Base-by-base conservation (phyloP, 2,797 vertebrate species). In the Nasua narica region DNA sequence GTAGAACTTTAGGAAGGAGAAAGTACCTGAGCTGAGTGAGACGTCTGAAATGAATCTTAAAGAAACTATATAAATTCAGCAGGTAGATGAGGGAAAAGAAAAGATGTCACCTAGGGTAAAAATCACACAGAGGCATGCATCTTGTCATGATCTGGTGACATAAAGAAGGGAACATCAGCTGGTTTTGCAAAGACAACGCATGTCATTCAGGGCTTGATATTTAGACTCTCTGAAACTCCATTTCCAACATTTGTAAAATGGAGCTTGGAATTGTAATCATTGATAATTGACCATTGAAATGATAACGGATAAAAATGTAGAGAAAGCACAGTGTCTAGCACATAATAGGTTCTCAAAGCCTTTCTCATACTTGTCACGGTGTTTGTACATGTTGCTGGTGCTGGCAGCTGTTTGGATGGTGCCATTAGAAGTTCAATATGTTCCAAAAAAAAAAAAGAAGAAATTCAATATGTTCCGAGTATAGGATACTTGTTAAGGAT, bases 101-200 rank as follows among this genome's bases (percentile, higher is more conserved):
- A 48, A 85, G 12, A 37, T 40, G 1, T 81, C 32, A 13, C 1
- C 18, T 13, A 27, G 21, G 10, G 13, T 48, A 46, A 29, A 94
- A 54, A 11, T 43, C 62, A 35, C 25, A 25, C 40, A 62, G 32
- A 77, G 27, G 3, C 19, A 37, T 0, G 50, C 4, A n/a, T 40
- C 2, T 8, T n/a, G 15, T 43, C 18, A 21, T 14, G 8, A 23
- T n/a, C 21, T 54, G 18, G 32, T 19, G 13, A 27, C 21, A 23
- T 0, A 15, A 16, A 8, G 6, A 69, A 60, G 5, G 37, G 13
- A 43, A 7, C 0, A 4, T 19, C 10, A 0, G 0, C 29, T 32
- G 16, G 40, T 27, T 60, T 93, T 40, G 40, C 13, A 60, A 52
- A 86, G n/a, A 58, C 2, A 0, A 19, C 35, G 54, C 58, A 10